Evolutionary conservation across 2,797 vertebrate species (phyloP), one percentile per base, ranked within the genome.

Genomic region (Passerculus sandwichensis): DNA sequence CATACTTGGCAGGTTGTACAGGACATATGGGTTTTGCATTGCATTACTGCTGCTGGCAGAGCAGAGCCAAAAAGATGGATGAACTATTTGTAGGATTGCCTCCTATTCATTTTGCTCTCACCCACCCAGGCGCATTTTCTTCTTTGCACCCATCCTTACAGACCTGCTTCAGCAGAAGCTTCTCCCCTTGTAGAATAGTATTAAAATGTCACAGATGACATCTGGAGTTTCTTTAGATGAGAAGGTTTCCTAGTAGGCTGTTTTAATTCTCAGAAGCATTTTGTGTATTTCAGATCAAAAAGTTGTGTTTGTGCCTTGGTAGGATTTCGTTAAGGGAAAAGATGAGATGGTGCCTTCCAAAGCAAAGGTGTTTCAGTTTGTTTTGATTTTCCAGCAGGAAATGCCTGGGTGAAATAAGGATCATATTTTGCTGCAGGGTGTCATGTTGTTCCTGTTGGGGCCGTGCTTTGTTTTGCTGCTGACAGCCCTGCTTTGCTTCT

Each of bases 31-130:
- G 36, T 81, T 86, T 82, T 82, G 81, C 87, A 86, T 92, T 91
- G 74, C 64, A 34, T 80, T 96, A 92, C 88, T 51, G 38, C 72
- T 88, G 66, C 42, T 88, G 75, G 82, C 91, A 73, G 48, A 74
- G 65, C 78, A 5, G 64, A 96, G 82, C 83, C 74, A 53, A 85
- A 82, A 97, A 96, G 95, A 94, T 53, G 54, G 81, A 91, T 90
- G 91, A 80, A 92, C 87, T 96, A 84, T 96, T 91, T 93, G 91
- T 90, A 73, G 53, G 79, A 66, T 84, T 65, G 64, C 89, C 44
- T 93, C 86, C 78, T 92, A 88, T 95, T 91, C 50, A 62, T 94
- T 95, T 95, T 12, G 19, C 22, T 79, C 27, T 65, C 61, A 81
- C 64, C 90, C 79, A 91, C 51, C 23, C 66, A 82, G 74, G 48